Base-by-base conservation (phyloP, 2,888 invertebrate species). In the Meteorus colon region DNA sequence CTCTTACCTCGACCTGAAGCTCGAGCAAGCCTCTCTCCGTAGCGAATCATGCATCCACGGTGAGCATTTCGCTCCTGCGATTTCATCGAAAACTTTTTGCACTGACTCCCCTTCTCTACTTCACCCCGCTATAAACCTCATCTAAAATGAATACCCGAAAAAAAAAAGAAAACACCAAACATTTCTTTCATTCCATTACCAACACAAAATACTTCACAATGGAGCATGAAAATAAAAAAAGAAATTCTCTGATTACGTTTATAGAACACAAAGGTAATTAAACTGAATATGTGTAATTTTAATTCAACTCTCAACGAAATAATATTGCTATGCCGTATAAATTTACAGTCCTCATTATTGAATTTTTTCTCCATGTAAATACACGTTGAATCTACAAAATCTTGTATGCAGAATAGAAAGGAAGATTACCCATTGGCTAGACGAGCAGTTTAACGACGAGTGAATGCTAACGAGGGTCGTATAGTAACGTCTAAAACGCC, bases 391-490 rank as follows among this genome's bases (percentile, higher is more conserved):
- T 55, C 8, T 19, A 8, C 24, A 6, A 55, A 55, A 55, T 55
- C 10, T 19, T 5, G 29, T 34, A 34, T 69, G n/a, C 19, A 73
- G 34, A 66, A 78, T 78, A 78, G 83, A 79, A 85, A 84, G 85
- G 63, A 51, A 83, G 83, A 83, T 86, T 85, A 87, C 83, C 84
- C 16, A 84, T 83, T 82, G 81, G 82, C 82, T 84, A 84, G 84
- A 82, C 84, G 82, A 84, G 83, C 85, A 85, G 86, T 87, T 88
- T 87, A 88, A 88, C 86, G 87, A 86, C 83, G 86, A 87, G 85
- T 87, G 86, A 86, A 86, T 88, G 87, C 86, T 87, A 87, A 79
- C 79, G 82, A 82, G 83, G 86, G 85, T 84, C 84, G 82, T 84
- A 84, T 45, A 41, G 19, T 82, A 82, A 79, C 81, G 79, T 77